Percentiles rank a stretch among this genome's conserved stretches.
Evolutionary conservation across 1,140 invertebrate genomes (phyloP).

Genomic region (Stenopsyche tienmushanensis): DNA sequence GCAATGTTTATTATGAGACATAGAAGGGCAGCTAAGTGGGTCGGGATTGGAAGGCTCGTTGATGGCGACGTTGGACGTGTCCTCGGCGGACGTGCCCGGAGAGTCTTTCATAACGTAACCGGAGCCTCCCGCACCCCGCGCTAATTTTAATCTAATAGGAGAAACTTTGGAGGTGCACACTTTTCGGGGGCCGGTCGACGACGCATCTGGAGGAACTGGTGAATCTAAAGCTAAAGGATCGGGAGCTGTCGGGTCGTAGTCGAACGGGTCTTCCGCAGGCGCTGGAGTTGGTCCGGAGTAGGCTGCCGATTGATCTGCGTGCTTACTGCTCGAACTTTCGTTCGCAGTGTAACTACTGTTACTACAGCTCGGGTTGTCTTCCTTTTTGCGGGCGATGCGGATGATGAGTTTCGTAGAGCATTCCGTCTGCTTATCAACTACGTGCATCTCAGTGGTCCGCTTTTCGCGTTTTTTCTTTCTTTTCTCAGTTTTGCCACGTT

Average conservation of each 20-base stretch:
- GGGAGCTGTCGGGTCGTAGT: slow-evolving; percentile 52
- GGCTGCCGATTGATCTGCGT: slow-evolving; percentile 36
- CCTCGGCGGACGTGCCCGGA: slow-evolving; percentile 44
- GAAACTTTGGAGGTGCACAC: slow-evolving; percentile 67
- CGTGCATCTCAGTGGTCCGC: slow-evolving; percentile 54
- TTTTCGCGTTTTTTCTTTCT: slow-evolving; percentile 58
- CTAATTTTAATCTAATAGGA: slow-evolving; percentile 79
- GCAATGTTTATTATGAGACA: slow-evolving; percentile 74
- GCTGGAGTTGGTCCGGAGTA: background rate
- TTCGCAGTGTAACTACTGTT: slow-evolving; percentile 38
- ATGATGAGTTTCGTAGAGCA: slow-evolving; percentile 70
- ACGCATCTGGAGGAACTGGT: slow-evolving; percentile 48
- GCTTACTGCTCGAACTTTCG: slow-evolving; percentile 43
- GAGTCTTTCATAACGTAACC: slow-evolving; percentile 62
- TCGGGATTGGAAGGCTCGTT: slow-evolving; percentile 44
- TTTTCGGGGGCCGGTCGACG: slow-evolving; percentile 52
- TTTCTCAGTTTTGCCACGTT: slow-evolving; percentile 62
- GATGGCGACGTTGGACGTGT: slow-evolving; percentile 35
- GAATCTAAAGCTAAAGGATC: slow-evolving; percentile 53
- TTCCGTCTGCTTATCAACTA: slow-evolving; percentile 60
- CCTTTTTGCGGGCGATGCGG: slow-evolving; percentile 44
- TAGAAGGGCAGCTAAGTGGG: slow-evolving; percentile 52
- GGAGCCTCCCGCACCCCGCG: slow-evolving; percentile 72
- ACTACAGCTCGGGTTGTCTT: slow-evolving; percentile 42
- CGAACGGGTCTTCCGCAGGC: slow-evolving; percentile 49